Evolutionary conservation across 2,888 invertebrate genomes (phyloP).

Genomic region (Catonia carolina): DNA sequence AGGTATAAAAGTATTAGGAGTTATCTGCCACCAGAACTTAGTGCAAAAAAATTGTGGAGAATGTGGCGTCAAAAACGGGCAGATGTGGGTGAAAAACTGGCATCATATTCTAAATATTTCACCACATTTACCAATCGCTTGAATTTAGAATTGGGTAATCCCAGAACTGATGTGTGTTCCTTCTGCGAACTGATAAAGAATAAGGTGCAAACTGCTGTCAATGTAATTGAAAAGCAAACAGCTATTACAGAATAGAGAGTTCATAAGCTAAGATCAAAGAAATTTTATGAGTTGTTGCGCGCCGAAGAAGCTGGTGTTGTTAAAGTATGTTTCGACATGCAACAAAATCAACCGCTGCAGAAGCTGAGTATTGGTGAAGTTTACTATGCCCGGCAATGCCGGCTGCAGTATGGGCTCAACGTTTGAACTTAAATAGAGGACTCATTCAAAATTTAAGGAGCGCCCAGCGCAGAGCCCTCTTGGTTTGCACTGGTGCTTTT

Average conservation of each 20-base stretch:
- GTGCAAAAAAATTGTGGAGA: background rate
- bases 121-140: background rate
- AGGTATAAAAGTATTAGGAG: background rate
- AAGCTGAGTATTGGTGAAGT: background rate
- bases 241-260: background rate
- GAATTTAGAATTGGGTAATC: background rate
- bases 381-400: background rate
- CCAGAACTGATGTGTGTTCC: background rate
- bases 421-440: too few relatives aligned
- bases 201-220: background rate
- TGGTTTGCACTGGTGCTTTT: too few relatives aligned
- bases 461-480: too few relatives aligned
- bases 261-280: background rate
- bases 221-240: background rate
- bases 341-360: conserved; percentile 17
- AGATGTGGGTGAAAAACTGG: background rate
- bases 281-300: background rate
- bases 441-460: too few relatives aligned
- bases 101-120: background rate
- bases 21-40: background rate
- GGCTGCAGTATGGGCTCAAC: too few relatives aligned
- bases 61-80: background rate
- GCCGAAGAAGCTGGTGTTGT: background rate
- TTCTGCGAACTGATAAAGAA: conserved; percentile 1
- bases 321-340: conserved; percentile 3